Conservation (phyloP, 2,113 vertebrate species). For the Parotia lawesii region DNA sequence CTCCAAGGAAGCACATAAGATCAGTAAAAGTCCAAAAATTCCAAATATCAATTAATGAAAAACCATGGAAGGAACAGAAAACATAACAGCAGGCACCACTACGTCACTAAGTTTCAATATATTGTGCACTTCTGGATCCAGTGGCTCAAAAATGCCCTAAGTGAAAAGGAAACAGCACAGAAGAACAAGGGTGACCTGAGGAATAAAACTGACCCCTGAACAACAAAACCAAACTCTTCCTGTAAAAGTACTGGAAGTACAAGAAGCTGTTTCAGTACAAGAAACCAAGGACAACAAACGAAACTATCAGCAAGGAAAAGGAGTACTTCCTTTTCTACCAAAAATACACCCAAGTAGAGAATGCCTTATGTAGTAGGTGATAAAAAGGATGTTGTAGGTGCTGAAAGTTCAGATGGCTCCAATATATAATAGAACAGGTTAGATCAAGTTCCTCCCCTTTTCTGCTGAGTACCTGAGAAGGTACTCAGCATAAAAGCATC, state of each 20-base stretch:
- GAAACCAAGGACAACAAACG: neutral
- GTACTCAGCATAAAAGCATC: neutral
- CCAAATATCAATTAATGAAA: neutral
- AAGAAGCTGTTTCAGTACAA: neutral
- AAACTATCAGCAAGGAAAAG: neutral
- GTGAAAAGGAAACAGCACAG: neutral
- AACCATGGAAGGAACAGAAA: neutral
- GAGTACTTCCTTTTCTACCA: neutral
- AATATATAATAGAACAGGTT: neutral
- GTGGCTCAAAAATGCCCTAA: neutral
- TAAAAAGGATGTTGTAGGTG: neutral
- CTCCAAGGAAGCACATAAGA: neutral
- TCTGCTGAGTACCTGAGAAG: neutral
- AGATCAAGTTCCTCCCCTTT: neutral
- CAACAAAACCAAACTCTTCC: neutral
- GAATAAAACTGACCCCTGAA: neutral
- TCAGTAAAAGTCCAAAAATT: neutral
- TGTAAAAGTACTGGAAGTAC: neutral
- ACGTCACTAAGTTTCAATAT: neutral
- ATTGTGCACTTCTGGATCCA: neutral
- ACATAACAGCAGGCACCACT: neutral
- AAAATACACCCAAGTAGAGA: neutral
- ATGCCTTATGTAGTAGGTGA: neutral
- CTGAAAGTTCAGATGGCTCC: neutral
- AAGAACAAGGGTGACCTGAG: neutral